phyloP scores from a whole-genome alignment of 2,888 invertebrate genomes.

The Meloe dianella region DNA sequence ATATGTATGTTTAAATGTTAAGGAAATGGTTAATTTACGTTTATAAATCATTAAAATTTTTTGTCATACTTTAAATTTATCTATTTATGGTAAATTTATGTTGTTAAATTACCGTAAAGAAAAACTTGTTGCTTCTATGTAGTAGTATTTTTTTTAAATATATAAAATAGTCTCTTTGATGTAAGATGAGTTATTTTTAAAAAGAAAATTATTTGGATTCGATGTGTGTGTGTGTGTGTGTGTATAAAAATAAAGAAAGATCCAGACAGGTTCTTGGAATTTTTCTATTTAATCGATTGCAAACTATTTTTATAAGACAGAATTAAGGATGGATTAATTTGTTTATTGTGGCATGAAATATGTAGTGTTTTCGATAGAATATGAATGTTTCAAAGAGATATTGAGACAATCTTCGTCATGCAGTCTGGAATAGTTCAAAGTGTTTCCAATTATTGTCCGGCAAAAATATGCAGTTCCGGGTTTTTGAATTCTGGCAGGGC shows the following conservation, averaged over 20 bases:
- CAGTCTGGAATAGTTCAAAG: too few relatives aligned
- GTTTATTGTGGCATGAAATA: constrained; percentile 5
- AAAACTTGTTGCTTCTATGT: too few relatives aligned
- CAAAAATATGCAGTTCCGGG: too few relatives aligned
- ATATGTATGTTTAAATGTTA: constrained; percentile 25
- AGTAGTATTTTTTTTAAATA: neutral
- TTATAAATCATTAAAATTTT: constrained; percentile 19
- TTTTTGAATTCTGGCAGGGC: too few relatives aligned
- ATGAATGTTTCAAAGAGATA: neutral
- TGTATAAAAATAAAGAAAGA: neutral
- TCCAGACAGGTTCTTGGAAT: neutral
- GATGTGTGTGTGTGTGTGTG: neutral
- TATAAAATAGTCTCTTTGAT: neutral
- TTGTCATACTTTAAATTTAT: constrained; percentile 10
- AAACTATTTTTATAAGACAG: constrained; percentile 10
- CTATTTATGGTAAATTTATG: constrained; percentile 5
- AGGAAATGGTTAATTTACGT: constrained; percentile 21
- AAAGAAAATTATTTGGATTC: neutral
- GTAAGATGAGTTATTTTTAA: constrained; percentile 15
- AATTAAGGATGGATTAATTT: neutral
- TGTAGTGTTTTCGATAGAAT: neutral
- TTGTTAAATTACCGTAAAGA: neutral
- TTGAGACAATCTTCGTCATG: too few relatives aligned
- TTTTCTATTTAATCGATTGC: neutral
- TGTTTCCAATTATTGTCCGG: too few relatives aligned